Evolutionary conservation across 2,113 vertebrate species (phyloP).

Genomic region (Nothocercus nigrocapillus): DNA sequence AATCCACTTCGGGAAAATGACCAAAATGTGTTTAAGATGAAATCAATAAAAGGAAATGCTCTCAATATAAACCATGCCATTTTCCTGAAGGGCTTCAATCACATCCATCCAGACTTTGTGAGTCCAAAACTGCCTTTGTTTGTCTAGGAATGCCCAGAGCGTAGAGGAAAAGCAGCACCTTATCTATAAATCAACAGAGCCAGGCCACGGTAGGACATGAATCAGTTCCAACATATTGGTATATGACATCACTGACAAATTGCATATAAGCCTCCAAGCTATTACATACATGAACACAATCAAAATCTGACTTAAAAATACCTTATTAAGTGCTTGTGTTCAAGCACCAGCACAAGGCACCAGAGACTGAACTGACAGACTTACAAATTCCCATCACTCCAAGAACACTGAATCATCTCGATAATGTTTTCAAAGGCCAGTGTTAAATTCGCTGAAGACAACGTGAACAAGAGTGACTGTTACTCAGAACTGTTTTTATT

Average conservation of each 20-base stretch:
- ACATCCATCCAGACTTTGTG: background rate
- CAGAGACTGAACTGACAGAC: background rate
- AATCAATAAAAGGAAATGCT: background rate
- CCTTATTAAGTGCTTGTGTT: background rate
- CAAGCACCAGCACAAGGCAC: background rate
- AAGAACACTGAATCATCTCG: background rate
- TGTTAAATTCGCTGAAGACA: background rate
- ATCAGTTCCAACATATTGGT: background rate
- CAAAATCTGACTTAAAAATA: background rate
- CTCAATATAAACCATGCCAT: background rate
- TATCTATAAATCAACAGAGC: background rate
- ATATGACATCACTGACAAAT: background rate
- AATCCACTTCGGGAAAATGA: background rate
- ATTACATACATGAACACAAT: background rate
- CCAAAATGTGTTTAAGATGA: background rate
- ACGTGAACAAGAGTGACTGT: background rate
- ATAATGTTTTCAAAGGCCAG: background rate
- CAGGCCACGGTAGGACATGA: background rate
- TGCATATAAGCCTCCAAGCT: background rate
- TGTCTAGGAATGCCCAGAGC: background rate
- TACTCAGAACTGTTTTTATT: background rate
- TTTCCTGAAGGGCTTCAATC: background rate
- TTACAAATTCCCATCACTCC: background rate
- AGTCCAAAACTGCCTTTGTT: background rate
- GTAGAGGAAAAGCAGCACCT: background rate